Base-by-base conservation (phyloP, 2,888 invertebrate species). In the Erynnis tages region DNA sequence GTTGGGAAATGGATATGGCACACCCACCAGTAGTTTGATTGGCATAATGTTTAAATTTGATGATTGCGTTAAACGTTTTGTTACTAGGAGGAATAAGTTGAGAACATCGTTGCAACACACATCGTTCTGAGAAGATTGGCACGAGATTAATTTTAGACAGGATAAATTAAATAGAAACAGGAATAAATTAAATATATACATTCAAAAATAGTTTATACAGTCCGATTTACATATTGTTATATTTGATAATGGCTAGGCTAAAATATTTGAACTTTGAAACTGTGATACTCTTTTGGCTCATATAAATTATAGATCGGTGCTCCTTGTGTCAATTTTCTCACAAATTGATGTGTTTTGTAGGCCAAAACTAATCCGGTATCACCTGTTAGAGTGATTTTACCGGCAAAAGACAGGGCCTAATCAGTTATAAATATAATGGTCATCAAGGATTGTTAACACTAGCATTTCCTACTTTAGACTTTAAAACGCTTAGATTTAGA, bases 1-100 rank as follows among this genome's bases (percentile, higher is more conserved):
- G 58, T 61, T 55, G 27, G 63, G 56, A 61, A 75, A 82, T 85
- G 86, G 84, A 82, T 82, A 80, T 75, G 84, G 70, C 71, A 71
- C 54, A 54, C 43, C 54, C 50, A 40, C 53, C 52, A 67, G 65
- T 82, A 78, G 72, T 77, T 79, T 83, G 62, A 82, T 84, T 82
- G 76, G 85, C 85, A 57, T 74, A 66, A 72, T 69, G 68, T 70
- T 69, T 71, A 72, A 63, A 70, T 72, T 76, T 65, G 61, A 65
- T 66, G 50, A 71, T 83, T 83, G 60, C 68, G 77, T 83, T 71
- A 60, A 64, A 69, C 57, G 65, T 83, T 84, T 71, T 72, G 77
- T 84, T 84, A 69, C 63, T 76, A 84, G 73, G 59, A 55, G 62
- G 70, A 5, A 71, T 71, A 73, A 70, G 82, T 83, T 84, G 63